Conservation (phyloP, 2,113 vertebrate species). For the Hemichromis elongatus region DNA sequence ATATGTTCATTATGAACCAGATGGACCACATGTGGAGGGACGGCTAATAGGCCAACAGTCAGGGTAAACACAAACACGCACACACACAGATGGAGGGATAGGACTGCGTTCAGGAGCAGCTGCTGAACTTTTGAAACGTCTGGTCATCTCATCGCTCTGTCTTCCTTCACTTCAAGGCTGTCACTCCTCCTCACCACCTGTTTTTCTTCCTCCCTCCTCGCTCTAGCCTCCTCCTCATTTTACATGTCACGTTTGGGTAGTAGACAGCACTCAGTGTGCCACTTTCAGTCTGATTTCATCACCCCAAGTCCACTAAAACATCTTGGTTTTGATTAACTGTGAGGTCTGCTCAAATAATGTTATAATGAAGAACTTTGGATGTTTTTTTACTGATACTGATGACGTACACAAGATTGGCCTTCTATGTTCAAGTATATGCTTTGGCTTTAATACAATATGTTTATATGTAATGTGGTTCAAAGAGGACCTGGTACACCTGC, state of each 20-base stretch:
- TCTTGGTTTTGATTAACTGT: background rate
- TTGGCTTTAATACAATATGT: background rate
- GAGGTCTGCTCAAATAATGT: background rate
- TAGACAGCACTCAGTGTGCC: background rate
- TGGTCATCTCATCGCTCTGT: background rate
- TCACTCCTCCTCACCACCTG: background rate
- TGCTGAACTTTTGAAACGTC: background rate
- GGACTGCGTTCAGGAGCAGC: background rate
- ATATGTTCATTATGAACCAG: conserved; percentile 42
- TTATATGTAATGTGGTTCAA: background rate
- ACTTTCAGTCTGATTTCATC: background rate
- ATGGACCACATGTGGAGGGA: conserved; percentile 55
- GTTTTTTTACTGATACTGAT: background rate
- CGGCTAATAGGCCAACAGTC: conserved; percentile 13
- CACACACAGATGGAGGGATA: conserved; percentile 15
- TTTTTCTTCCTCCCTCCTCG: background rate
- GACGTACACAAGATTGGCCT: background rate
- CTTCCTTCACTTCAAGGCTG: background rate
- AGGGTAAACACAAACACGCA: background rate
- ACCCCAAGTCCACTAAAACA: background rate
- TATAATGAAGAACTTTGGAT: background rate
- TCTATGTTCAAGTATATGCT: background rate
- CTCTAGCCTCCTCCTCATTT: background rate
- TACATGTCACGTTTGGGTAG: background rate
- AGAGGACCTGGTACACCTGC: background rate